Evolutionary conservation across 2,797 vertebrate species (phyloP).

Genomic region (Macropodus opercularis): DNA sequence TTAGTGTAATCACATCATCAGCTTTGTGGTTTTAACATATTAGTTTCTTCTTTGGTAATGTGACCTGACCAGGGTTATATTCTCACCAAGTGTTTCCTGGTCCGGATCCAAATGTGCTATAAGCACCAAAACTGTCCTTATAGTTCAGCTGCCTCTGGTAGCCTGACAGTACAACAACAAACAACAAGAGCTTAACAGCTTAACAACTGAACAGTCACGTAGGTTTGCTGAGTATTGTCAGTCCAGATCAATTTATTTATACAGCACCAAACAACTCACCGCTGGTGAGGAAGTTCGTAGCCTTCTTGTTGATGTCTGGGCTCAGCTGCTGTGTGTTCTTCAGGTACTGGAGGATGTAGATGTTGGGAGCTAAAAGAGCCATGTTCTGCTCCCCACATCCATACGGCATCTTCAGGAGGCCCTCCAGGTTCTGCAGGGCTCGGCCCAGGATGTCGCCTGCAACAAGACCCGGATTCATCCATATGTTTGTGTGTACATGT

Average conservation of each 20-base stretch:
- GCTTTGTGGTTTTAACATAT: too few species aligned
- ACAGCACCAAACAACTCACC: slow-evolving; percentile 77
- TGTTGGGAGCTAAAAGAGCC: slow-evolving; percentile 82
- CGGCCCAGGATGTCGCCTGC: slow-evolving; percentile 86
- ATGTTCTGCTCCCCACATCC: slow-evolving; percentile 89
- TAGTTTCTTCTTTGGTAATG: too few species aligned
- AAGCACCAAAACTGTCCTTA: slow-evolving; percentile 74
- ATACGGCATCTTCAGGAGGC: slow-evolving; percentile 81
- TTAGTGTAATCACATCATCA: too few species aligned
- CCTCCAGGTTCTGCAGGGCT: slow-evolving; percentile 80
- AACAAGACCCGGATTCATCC: too few species aligned
- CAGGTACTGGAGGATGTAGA: slow-evolving; percentile 84
- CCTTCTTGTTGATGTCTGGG: slow-evolving; percentile 63
- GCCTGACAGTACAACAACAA: slow-evolving; percentile 53
- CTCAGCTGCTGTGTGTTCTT: slow-evolving; percentile 80
- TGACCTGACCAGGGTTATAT: too few species aligned
- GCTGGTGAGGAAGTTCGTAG: slow-evolving; percentile 69
- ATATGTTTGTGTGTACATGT: too few species aligned
- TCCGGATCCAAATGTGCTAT: slow-evolving; percentile 81
- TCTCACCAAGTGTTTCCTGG: slow-evolving; percentile 84
- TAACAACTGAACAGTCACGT: too few species aligned
- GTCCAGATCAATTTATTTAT: too few species aligned
- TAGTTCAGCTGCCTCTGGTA: slow-evolving; percentile 87
- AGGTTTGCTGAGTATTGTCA: too few species aligned
- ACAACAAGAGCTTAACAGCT: too few species aligned